These are phyloP conservation scores for Struthidea cinerea DNA, from an alignment of 2,113 vertebrate species.

Conservation along the genomic window DNA sequence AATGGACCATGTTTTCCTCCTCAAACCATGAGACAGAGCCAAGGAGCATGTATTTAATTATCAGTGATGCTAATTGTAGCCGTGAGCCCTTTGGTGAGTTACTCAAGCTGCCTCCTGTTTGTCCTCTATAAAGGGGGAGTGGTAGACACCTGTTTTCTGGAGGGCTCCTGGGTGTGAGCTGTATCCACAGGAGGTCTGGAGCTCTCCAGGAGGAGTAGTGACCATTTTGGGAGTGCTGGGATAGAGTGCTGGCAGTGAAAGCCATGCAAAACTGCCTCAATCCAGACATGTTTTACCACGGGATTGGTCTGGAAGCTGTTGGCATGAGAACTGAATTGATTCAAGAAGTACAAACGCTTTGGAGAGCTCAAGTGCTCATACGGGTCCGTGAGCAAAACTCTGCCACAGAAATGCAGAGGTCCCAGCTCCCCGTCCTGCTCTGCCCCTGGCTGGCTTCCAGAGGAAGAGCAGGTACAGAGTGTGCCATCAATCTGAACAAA, in stretches of 20 bases:
- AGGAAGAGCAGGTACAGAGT: not conserved
- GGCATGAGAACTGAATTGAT: not conserved
- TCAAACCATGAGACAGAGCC: not conserved
- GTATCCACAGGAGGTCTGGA: not conserved
- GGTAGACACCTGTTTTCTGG: not conserved
- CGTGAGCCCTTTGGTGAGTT: not conserved
- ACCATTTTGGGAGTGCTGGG: not conserved
- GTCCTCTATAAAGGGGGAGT: not conserved
- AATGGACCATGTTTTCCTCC: not conserved
- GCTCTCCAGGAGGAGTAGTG: not conserved
- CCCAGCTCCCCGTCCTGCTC: not conserved
- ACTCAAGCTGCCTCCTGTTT: not conserved
- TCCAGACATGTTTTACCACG: not conserved
- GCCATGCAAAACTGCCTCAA: not conserved
- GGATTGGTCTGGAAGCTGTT: not conserved
- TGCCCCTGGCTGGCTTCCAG: not conserved
- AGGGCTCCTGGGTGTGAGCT: not conserved
- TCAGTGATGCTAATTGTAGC: not conserved
- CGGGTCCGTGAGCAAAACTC: not conserved
- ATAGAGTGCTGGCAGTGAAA: not conserved
- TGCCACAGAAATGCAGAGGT: not conserved
- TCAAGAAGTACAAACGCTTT: accelerated
- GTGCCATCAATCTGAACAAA: not conserved
- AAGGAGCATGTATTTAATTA: not conserved
- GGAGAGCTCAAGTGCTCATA: not conserved